Evolutionary conservation across 2,888 invertebrate genomes (phyloP).

Genomic region (Pasiphila rectangulata): DNA sequence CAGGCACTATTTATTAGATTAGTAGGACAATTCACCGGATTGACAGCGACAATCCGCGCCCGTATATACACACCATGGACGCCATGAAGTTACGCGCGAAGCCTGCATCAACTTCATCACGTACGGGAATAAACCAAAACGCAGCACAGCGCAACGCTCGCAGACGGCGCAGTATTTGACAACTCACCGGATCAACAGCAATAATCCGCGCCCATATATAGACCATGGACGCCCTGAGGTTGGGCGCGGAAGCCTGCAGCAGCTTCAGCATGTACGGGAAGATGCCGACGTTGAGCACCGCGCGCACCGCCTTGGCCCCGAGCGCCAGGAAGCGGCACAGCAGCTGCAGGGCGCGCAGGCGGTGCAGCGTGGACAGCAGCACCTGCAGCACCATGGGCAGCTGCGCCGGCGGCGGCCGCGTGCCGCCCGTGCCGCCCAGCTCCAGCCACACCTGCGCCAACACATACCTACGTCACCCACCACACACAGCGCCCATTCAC

Average conservation of each 20-base stretch:
- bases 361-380: constrained; percentile 86
- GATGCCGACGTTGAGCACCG: constrained; percentile 97
- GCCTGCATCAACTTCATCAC: too few relatives aligned
- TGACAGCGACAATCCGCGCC: too few relatives aligned
- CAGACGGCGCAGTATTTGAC: too few relatives aligned
- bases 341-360: constrained; percentile 95
- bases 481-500: too few relatives aligned
- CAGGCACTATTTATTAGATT: too few relatives aligned
- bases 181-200: constrained; percentile 93
- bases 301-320: constrained; percentile 92
- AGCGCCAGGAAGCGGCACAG: constrained; percentile 96
- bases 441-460: constrained; percentile 85
- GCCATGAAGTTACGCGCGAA: too few relatives aligned
- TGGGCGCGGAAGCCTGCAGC: constrained; percentile 95
- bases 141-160: too few relatives aligned
- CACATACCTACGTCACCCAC: too few relatives aligned
- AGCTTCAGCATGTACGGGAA: constrained; percentile 99
- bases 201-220: constrained; percentile 99
- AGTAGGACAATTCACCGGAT: too few relatives aligned
- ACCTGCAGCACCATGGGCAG: constrained; percentile 98
- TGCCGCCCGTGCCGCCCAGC: constrained; percentile 63
- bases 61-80: too few relatives aligned
- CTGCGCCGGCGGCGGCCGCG: constrained; percentile 94
- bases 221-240: constrained; percentile 94
- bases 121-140: too few relatives aligned